Evolutionary conservation across 1,140 invertebrate species (phyloP).

Genomic region (Spodoptera litura): DNA sequence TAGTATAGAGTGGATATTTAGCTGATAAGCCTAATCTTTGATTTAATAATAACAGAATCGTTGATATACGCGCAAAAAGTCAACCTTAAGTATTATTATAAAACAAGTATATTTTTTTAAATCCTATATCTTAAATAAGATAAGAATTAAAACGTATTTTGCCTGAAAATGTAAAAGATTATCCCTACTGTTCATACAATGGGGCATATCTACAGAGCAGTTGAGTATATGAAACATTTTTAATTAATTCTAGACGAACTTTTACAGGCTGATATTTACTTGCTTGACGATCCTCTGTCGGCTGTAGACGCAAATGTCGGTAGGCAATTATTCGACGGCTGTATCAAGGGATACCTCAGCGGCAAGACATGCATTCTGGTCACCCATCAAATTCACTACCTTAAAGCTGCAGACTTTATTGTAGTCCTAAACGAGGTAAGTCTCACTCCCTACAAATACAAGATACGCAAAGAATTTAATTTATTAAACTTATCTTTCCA

Average conservation of each 20-base stretch:
- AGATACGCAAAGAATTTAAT: conserved; percentile 17
- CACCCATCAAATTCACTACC: conserved; percentile 95
- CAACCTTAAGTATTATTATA: too few relatives aligned
- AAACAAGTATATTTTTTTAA: too few relatives aligned
- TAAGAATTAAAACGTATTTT: background rate
- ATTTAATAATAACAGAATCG: background rate
- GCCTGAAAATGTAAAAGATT: too few relatives aligned
- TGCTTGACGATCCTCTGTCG: conserved; percentile 91
- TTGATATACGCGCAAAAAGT: background rate
- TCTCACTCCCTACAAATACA: conserved; percentile 5
- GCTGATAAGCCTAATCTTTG: conserved; percentile 3
- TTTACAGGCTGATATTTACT: conserved; percentile 86
- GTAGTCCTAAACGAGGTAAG: conserved; percentile 91
- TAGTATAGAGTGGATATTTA: background rate
- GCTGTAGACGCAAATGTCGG: conserved; percentile 94
- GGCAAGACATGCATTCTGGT: conserved; percentile 92
- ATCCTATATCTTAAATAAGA: background rate
- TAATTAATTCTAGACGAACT: background rate
- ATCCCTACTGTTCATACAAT: too few relatives aligned
- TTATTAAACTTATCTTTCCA: conserved; percentile 23
- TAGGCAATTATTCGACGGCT: conserved; percentile 91
- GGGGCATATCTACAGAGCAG: too few relatives aligned
- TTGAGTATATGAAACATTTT: background rate
- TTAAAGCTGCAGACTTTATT: conserved; percentile 91
- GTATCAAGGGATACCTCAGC: conserved; percentile 89